phyloP scores from a whole-genome alignment of 2,888 invertebrate genomes.

The Diaperis boleti region DNA sequence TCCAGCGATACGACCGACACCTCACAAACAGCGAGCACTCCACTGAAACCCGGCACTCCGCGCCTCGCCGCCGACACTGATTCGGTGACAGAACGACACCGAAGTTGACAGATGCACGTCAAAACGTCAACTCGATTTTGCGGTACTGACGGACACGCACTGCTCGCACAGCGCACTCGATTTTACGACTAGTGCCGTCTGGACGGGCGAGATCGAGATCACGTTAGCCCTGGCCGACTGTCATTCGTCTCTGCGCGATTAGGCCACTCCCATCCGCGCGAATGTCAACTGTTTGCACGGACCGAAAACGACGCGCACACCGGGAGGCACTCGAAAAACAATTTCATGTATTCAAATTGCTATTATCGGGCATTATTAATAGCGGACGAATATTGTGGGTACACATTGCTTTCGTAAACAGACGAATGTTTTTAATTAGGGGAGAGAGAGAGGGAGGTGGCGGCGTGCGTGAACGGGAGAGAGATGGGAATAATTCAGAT shows the following conservation, averaged over 20 bases:
- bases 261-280: slow-evolving; percentile 23
- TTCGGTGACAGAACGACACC: slow-evolving; percentile 1
- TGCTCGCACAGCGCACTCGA: slow-evolving; percentile 1
- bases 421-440: slow-evolving; percentile 19
- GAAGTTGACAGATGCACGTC: slow-evolving; percentile 1
- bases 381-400: slow-evolving; percentile 17
- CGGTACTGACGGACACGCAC: background rate
- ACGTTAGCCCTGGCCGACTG: background rate
- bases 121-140: background rate
- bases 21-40: slow-evolving; percentile 5
- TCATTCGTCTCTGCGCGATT: slow-evolving; percentile 17
- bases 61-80: slow-evolving; percentile 4
- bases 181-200: slow-evolving; percentile 9
- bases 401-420: slow-evolving; percentile 22
- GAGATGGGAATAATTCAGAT: background rate
- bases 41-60: slow-evolving; percentile 11
- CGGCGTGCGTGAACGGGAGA: background rate
- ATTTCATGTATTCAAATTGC: slow-evolving; percentile 18
- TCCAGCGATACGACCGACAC: slow-evolving; percentile 14
- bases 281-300: background rate
- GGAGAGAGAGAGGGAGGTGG: background rate
- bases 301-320: background rate
- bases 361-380: slow-evolving; percentile 15
- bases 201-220: slow-evolving; percentile 16
- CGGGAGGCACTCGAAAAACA: slow-evolving; percentile 2